Conservation (phyloP, 2,113 vertebrate species). For the Amblyornis subalaris region DNA sequence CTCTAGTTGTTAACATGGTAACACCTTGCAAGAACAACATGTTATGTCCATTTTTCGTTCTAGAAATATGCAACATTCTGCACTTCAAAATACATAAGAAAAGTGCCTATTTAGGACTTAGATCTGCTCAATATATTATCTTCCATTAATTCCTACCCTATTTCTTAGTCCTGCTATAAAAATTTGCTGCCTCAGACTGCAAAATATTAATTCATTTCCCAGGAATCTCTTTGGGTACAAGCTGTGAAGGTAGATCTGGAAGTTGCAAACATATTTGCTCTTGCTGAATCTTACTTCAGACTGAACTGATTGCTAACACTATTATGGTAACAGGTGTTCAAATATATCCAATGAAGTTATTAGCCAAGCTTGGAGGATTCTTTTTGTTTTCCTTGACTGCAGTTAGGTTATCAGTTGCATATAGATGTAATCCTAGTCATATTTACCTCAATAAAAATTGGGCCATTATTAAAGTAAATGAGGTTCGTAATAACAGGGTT, state of each 20-base stretch:
- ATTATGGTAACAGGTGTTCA: neutral
- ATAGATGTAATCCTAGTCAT: neutral
- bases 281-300: neutral
- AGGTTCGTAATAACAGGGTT: neutral
- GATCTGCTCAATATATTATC: constrained; percentile 47
- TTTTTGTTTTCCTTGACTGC: neutral
- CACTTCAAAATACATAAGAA: neutral
- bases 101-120: neutral
- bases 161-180: constrained; percentile 33
- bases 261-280: neutral
- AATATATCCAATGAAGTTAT: neutral
- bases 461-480: neutral
- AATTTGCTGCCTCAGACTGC: neutral
- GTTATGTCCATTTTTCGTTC: constrained; percentile 32
- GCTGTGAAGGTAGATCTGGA: neutral
- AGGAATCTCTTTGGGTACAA: neutral
- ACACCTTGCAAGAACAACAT: constrained; percentile 48
- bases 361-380: neutral
- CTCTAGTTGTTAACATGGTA: constrained; percentile 42
- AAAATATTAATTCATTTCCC: constrained; percentile 30
- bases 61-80: constrained; percentile 1
- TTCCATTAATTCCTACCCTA: neutral
- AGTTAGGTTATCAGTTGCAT: neutral
- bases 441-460: neutral
- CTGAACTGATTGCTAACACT: neutral